Evolutionary conservation across 2,113 vertebrate genomes (phyloP).

Genomic region (Poeciliopsis prolifica): DNA sequence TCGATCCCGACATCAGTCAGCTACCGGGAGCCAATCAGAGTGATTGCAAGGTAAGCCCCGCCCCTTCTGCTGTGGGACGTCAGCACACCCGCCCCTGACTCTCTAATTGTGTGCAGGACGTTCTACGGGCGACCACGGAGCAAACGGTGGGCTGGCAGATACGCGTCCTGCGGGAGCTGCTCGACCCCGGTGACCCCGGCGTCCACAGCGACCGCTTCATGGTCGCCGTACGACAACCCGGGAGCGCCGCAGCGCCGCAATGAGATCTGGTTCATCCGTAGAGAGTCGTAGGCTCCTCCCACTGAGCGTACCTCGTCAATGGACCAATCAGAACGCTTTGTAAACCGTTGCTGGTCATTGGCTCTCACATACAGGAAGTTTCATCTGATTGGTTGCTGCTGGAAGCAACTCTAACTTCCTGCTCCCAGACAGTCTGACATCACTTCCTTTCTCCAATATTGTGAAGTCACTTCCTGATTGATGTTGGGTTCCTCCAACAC

Average conservation of each 20-base stretch:
- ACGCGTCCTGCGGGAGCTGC: conserved; percentile 78
- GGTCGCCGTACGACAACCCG: conserved; percentile 87
- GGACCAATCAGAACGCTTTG: background rate
- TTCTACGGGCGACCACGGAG: conserved; percentile 85
- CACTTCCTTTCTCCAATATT: background rate
- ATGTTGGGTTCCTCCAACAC: no score
- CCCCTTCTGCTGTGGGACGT: background rate
- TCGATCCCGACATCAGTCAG: conserved; percentile 80
- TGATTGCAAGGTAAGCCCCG: conserved; percentile 80
- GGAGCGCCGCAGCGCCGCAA: conserved; percentile 80
- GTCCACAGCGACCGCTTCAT: conserved; percentile 75
- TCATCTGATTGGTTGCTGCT: background rate
- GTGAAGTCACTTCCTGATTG: background rate
- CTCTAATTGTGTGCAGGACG: conserved; percentile 73
- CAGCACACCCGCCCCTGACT: background rate
- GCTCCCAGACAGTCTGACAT: background rate
- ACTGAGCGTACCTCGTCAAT: background rate
- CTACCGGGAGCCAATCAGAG: conserved; percentile 75
- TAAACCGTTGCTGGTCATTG: background rate
- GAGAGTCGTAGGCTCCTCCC: conserved; percentile 36
- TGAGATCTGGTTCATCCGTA: conserved; percentile 88
- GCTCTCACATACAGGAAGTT: background rate
- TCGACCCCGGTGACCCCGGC: conserved; percentile 61
- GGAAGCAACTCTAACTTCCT: background rate
- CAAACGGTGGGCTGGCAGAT: conserved; percentile 84